Conservation (phyloP, 1,140 invertebrate species). For the Parapsyche elsis region DNA sequence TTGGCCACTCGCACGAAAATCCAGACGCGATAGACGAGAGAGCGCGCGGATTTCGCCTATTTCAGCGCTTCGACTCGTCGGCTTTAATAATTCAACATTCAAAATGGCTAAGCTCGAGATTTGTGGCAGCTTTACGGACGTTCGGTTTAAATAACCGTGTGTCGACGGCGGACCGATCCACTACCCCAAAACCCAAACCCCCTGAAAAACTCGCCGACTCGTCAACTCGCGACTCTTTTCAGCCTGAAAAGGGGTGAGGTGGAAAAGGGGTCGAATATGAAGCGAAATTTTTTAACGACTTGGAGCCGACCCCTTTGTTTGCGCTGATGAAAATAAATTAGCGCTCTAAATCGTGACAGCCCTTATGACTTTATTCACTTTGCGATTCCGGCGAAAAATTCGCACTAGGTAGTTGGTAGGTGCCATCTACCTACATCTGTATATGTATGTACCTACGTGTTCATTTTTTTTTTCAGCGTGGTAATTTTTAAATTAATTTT, state of each 20-base stretch:
- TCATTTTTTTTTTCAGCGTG: no score
- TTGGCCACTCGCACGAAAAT: neutral
- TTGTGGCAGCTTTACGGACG: conserved; percentile 50
- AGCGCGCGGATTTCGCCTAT: neutral
- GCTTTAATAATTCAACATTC: conserved; percentile 54
- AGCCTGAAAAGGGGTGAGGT: neutral
- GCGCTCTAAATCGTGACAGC: conserved; percentile 46
- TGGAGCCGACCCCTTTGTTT: conserved; percentile 48
- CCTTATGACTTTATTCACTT: conserved; percentile 52
- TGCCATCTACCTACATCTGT: no score
- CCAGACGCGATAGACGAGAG: no score
- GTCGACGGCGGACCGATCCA: neutral
- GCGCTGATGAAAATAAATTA: conserved; percentile 53
- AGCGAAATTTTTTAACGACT: conserved; percentile 53
- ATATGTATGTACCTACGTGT: no score
- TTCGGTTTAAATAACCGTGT: conserved; percentile 46
- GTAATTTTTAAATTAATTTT: no score
- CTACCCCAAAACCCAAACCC: neutral
- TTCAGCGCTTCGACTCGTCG: conserved; percentile 38
- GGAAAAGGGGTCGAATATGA: conserved; percentile 27
- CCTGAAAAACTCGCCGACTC: neutral
- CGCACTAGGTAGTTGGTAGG: no score
- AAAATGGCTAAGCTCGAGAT: conserved; percentile 54
- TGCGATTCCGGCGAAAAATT: conserved; percentile 20
- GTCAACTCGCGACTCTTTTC: neutral